These are phyloP conservation scores for Bombus soroeensis DNA, from an alignment of 1,140 invertebrate genomes.

Conservation along the genomic window DNA sequence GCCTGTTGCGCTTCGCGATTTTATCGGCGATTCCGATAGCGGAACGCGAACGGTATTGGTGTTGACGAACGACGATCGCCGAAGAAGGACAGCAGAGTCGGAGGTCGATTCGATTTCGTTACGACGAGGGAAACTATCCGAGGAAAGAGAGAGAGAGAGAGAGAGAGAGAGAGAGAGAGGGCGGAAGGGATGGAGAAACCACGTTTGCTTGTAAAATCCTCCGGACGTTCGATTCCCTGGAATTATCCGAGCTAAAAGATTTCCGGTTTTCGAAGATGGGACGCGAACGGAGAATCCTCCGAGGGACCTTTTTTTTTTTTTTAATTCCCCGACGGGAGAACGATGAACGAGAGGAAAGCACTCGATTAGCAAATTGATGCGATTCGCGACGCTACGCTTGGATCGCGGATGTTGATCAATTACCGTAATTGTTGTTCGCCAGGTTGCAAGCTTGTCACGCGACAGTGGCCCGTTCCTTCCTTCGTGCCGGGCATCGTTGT, in stretches of 20 bases:
- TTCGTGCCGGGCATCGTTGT: conserved; percentile 32
- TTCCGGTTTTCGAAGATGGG: background rate
- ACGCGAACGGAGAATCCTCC: background rate
- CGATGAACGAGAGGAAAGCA: background rate
- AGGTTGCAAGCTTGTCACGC: conserved; percentile 48
- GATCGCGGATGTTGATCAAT: conserved; percentile 65
- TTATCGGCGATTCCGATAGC: conserved; percentile 33
- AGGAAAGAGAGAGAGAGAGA: background rate
- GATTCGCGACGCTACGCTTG: conserved; percentile 27
- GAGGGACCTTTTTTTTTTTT: background rate
- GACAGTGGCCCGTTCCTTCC: conserved; percentile 15
- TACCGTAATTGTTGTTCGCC: conserved; percentile 55
- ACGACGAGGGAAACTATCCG: background rate
- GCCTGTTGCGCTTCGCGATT: conserved; percentile 43
- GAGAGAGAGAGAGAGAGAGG: background rate
- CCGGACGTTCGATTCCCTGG: background rate
- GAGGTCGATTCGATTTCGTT: no score
- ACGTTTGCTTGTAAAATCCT: background rate
- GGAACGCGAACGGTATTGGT: background rate
- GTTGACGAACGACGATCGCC: background rate
- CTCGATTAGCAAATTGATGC: conserved; percentile 65
- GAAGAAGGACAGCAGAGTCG: accelerated
- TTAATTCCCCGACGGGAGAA: background rate
- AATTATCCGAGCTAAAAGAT: conserved; percentile 3
- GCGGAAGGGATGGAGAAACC: no score